Base-by-base conservation (phyloP, 2,888 invertebrate species). In the Dasypolia templi region DNA sequence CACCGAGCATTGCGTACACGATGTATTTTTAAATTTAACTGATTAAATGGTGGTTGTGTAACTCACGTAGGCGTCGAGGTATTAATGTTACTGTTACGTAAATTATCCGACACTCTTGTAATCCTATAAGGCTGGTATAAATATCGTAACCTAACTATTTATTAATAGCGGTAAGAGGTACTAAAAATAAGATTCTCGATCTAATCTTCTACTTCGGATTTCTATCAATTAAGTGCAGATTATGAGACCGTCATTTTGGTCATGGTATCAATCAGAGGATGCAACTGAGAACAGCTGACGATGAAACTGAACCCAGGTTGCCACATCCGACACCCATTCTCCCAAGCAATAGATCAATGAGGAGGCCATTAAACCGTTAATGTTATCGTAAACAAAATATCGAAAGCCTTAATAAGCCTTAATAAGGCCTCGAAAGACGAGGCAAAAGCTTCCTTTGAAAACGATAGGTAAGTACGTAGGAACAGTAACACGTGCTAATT, bases 11-110 rank as follows among this genome's bases (percentile, higher is more conserved):
- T 64, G 61, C 65, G 66, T 46, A 32, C 19, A 56, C 35, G 26
- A 71, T 67, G 68, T 81, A 81, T 76, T 75, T 81, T 76, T 59
- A 76, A 69, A 72, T 81, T 76, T 59, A 76, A 69, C 61, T 76
- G 73, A 85, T 72, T 75, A 70, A 85, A 61, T 76, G 63, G 51
- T 29, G 3, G 39, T 76, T 83, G 53, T 56, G 63, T 68, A 75
- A 66, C 42, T 39, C n/a, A 26, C 29, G 81, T 79, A 53, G 81
- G 84, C 59, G 64, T n/a, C 32, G 72, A 46, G 42, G 69, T 81
- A 62, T 66, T 44, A 58, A 68, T 49, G 62, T 66, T 51, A 70
- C 55, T 32, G 35, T 71, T 56, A 72, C 51, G 51, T 63, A 76
- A 80, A n/a, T 32, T 69, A 74, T 56, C 79, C 46, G 61, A 65